Evolutionary conservation across 1,140 invertebrate species (phyloP).

Genomic region (Saxidomus purpurata): DNA sequence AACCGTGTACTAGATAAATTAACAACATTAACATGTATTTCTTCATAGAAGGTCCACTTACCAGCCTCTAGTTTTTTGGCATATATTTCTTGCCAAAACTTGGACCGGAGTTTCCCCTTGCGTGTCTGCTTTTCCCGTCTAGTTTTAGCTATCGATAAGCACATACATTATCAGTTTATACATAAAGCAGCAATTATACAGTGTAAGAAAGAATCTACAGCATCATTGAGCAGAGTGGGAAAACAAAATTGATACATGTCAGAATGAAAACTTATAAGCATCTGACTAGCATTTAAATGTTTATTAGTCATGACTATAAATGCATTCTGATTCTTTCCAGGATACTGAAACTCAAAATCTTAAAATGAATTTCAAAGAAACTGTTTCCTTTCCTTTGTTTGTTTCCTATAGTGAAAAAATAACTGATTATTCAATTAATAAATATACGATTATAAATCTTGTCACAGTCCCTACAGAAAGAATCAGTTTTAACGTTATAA

Average conservation of each 20-base stretch:
- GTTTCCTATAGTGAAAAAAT: too few relatives aligned
- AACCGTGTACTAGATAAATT: too few relatives aligned
- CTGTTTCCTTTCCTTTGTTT: too few relatives aligned
- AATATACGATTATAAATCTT: too few relatives aligned
- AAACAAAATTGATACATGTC: background rate
- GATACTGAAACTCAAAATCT: too few relatives aligned
- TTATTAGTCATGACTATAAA: background rate
- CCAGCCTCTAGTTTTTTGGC: slow-evolving; percentile 29
- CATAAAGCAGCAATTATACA: background rate
- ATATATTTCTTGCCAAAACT: slow-evolving; percentile 58
- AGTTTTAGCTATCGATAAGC: slow-evolving; percentile 90
- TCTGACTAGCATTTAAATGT: background rate
- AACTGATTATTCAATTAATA: too few relatives aligned
- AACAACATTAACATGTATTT: too few relatives aligned
- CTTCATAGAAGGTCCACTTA: too few relatives aligned
- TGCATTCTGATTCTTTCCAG: background rate
- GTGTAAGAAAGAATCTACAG: background rate
- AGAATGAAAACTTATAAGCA: background rate
- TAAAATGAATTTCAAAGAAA: too few relatives aligned
- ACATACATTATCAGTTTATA: background rate
- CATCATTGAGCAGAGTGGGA: background rate
- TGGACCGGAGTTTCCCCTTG: slow-evolving; percentile 74
- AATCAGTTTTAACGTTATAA: too few relatives aligned
- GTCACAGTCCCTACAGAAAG: too few relatives aligned
- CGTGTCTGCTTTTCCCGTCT: slow-evolving; percentile 90